Evolutionary conservation across 2,113 vertebrate species (phyloP).

Genomic region (Mus spicilegus): DNA sequence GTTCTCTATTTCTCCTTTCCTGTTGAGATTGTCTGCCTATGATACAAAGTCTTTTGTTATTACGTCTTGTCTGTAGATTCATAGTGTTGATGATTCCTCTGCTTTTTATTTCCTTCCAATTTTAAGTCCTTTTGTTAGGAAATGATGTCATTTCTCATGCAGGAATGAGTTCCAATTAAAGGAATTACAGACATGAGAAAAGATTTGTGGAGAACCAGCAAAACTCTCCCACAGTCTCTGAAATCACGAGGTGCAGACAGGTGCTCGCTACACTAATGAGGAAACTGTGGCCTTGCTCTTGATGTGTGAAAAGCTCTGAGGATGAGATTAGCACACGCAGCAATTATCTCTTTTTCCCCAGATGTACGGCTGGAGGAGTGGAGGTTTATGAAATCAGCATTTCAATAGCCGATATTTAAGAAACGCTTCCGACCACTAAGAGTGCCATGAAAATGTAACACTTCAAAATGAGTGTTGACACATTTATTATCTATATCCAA

Average conservation of each 20-base stretch:
- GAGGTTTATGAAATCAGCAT: constrained; percentile 48
- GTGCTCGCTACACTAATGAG: constrained; percentile 66
- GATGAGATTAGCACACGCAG: constrained; percentile 22
- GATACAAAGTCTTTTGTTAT: not conserved
- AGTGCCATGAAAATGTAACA: constrained; percentile 68
- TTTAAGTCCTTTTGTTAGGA: constrained; percentile 32
- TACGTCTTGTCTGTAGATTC: not conserved
- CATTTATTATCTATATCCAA: constrained; percentile 69
- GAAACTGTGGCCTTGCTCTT: constrained; percentile 46
- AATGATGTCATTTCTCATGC: constrained; percentile 8
- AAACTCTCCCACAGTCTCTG: not conserved
- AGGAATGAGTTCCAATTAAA: constrained; percentile 52
- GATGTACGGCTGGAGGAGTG: constrained; percentile 13
- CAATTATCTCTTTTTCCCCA: constrained; percentile 64
- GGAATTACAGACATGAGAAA: constrained; percentile 4
- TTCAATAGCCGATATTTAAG: constrained; percentile 57
- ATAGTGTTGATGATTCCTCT: not conserved
- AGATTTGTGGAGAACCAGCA: constrained; percentile 22
- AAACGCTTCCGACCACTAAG: constrained; percentile 56
- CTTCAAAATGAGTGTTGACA: constrained; percentile 74
- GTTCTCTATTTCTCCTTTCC: not conserved
- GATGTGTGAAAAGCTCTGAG: constrained; percentile 64
- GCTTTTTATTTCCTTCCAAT: not conserved
- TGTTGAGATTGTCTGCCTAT: not conserved
- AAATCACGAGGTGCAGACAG: constrained; percentile 69